Evolutionary conservation across 2,888 invertebrate genomes (phyloP).

Genomic region (Pogonocherus hispidulus): DNA sequence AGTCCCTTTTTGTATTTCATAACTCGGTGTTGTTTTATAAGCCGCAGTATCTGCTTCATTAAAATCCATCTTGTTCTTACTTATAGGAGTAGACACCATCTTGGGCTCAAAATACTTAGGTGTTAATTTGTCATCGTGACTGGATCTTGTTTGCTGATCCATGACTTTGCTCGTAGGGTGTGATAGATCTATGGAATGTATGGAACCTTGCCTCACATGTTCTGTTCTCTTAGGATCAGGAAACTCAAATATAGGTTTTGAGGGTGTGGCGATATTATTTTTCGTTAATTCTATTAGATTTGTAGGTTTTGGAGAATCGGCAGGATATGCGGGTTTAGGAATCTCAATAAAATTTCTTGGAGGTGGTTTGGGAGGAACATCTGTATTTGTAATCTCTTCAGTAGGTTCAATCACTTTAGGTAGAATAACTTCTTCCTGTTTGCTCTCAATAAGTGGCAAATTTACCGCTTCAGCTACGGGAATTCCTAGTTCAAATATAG

Average conservation of each 20-base stretch:
- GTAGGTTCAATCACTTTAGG: conserved; percentile 1
- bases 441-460: conserved; percentile 29
- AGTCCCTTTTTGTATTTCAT: conserved; percentile 57
- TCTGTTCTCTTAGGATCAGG: conserved; percentile 36
- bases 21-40: conserved; percentile 47
- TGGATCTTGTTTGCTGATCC: conserved; percentile 37
- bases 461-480: conserved; percentile 54
- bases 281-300: conserved; percentile 49
- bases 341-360: conserved; percentile 59
- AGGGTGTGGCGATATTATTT: conserved; percentile 21
- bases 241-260: conserved; percentile 53
- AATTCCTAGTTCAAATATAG: conserved; percentile 60
- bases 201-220: conserved; percentile 26
- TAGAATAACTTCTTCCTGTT: conserved; percentile 27
- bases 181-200: conserved; percentile 24
- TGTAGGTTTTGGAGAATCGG: conserved; percentile 61
- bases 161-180: conserved; percentile 21
- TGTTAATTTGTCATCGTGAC: conserved; percentile 40
- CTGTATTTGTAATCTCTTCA: conserved; percentile 35
- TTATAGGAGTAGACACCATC: conserved; percentile 59
- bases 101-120: conserved; percentile 60
- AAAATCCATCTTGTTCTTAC: conserved; percentile 50
- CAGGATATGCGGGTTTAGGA: conserved; percentile 61
- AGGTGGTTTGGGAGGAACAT: conserved; percentile 67
- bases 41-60: conserved; percentile 38